A percentile compares a stretch with the other conserved stretches of the same genome.
Conservation (phyloP, 2,113 vertebrate genomes). For the Columba livia region DNA sequence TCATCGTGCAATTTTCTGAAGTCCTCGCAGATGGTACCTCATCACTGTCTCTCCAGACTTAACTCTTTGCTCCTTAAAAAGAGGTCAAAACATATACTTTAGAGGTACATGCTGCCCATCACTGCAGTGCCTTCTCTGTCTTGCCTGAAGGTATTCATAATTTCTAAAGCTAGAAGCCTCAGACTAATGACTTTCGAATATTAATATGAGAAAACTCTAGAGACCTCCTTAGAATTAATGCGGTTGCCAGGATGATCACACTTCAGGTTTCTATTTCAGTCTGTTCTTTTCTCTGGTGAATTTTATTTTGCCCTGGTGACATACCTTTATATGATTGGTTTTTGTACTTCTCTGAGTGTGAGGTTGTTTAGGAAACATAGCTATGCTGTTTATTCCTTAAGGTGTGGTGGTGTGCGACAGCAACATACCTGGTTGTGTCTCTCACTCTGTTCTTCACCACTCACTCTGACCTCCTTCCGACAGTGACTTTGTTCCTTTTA, state of each 20-base stretch:
- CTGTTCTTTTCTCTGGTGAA: background rate
- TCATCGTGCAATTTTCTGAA: background rate
- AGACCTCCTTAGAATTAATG: background rate
- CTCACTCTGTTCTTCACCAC: background rate
- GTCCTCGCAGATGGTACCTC: background rate
- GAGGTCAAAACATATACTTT: background rate
- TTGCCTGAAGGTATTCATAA: background rate
- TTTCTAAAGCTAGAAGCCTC: background rate
- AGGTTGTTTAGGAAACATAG: background rate
- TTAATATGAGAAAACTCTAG: background rate
- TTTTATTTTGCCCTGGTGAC: background rate
- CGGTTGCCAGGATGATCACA: background rate
- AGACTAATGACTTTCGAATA: background rate
- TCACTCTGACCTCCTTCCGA: background rate
- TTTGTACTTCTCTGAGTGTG: background rate
- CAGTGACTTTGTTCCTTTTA: background rate
- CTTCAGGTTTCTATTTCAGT: background rate
- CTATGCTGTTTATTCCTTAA: background rate
- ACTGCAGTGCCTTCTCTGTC: background rate
- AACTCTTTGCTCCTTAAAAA: background rate
- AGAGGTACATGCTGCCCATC: background rate
- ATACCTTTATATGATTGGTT: background rate
- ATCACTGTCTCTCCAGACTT: background rate
- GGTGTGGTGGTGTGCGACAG: rapidly evolving
- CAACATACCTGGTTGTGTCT: background rate